Percentiles rank a stretch among this genome's conserved stretches.
phyloP scores from a whole-genome alignment of 2,113 vertebrate genomes.

The Nothobranchius kuhntae region DNA sequence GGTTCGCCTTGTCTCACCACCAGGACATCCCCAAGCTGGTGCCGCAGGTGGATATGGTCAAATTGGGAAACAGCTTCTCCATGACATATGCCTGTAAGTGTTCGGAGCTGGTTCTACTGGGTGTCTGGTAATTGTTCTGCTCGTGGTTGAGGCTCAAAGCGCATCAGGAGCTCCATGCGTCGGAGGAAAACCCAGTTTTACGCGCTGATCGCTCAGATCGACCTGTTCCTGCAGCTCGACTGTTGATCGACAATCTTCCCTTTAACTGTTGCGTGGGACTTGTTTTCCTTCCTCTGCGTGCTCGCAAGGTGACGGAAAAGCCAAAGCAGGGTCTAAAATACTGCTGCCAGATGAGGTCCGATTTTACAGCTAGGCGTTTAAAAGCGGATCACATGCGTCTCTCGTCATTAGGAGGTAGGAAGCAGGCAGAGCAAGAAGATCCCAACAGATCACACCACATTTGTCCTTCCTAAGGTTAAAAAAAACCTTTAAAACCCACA shows the following conservation, averaged over 20 bases:
- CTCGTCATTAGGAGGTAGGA: background rate
- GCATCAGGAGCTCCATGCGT: constrained; percentile 26
- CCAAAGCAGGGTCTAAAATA: constrained; percentile 13
- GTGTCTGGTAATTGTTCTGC: background rate
- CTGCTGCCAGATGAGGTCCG: constrained; percentile 19
- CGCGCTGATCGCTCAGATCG: background rate
- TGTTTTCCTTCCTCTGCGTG: background rate
- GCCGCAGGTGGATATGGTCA: constrained; percentile 99
- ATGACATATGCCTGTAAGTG: constrained; percentile 99
- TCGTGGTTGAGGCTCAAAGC: background rate
- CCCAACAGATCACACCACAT: no score
- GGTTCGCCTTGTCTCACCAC: constrained; percentile 95
- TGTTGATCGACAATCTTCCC: constrained; percentile 18
- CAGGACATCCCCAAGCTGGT: constrained; percentile 98
- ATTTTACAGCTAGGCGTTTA: constrained; percentile 11
- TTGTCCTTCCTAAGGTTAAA: no score
- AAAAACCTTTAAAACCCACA: no score
- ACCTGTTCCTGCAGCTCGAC: constrained; percentile 1
- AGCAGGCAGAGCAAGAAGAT: no score
- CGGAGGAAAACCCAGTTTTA: rapidly evolving
- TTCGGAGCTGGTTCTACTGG: background rate
- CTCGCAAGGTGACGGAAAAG: background rate
- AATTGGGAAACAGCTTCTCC: constrained; percentile 97
- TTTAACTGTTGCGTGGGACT: constrained; percentile 67
- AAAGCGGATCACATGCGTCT: background rate